Percentiles rank a stretch among this genome's conserved stretches.
Evolutionary conservation across 2,797 vertebrate species (phyloP).

Genomic region (Helarctos malayanus): DNA sequence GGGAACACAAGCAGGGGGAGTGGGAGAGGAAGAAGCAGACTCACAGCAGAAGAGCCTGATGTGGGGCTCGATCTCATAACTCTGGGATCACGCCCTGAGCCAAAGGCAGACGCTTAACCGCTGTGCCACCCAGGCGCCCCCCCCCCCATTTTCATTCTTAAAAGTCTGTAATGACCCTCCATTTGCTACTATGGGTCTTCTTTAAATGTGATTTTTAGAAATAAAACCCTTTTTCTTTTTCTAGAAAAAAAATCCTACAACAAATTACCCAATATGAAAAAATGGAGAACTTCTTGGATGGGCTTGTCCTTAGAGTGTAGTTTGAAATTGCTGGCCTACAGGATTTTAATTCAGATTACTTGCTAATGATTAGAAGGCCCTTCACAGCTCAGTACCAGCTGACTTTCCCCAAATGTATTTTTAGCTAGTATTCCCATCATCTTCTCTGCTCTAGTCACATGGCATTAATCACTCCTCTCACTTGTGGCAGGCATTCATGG

Average conservation of each 20-base stretch:
- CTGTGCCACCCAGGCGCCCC: too few species aligned
- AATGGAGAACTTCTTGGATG: neutral
- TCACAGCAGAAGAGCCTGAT: too few species aligned
- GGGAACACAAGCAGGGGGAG: too few species aligned
- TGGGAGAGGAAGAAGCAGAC: too few species aligned
- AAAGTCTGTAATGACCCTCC: neutral
- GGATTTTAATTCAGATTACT: neutral
- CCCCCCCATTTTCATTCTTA: neutral
- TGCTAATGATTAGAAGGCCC: neutral
- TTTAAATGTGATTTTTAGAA: conserved; percentile 28
- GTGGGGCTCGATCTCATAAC: too few species aligned
- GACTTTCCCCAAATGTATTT: neutral
- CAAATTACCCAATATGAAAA: neutral
- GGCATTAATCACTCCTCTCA: neutral
- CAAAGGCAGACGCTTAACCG: too few species aligned
- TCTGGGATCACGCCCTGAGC: too few species aligned
- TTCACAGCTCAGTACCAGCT: neutral
- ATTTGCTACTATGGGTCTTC: neutral
- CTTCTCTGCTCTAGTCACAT: neutral
- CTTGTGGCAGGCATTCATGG: neutral
- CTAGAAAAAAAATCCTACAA: neutral
- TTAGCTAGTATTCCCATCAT: neutral
- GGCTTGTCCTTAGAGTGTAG: neutral
- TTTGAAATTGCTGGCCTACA: neutral
- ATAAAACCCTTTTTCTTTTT: neutral